Percentiles rank a stretch among this genome's conserved stretches.
These are phyloP conservation scores for Sebastes matsubarae DNA, from an alignment of 2,797 vertebrate genomes.

Conservation along the genomic window DNA sequence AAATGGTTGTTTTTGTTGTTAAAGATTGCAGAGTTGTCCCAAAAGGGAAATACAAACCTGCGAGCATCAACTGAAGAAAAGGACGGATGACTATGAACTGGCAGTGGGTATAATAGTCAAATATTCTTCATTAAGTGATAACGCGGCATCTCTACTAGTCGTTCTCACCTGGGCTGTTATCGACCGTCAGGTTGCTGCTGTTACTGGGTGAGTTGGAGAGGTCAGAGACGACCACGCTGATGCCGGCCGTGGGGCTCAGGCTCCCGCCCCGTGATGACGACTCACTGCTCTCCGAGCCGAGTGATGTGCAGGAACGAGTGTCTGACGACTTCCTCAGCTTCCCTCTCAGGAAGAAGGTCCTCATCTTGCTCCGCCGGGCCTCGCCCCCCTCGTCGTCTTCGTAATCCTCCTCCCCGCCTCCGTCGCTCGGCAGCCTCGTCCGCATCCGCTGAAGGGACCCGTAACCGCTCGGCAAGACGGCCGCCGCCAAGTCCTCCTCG, in stretches of 20 bases:
- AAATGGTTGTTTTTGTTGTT: neutral
- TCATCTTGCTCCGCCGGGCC: conserved; percentile 89
- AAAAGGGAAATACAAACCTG: neutral
- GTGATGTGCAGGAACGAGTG: conserved; percentile 92
- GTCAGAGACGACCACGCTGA: conserved; percentile 85
- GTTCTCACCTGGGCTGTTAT: conserved; percentile 89
- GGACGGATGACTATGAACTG: neutral
- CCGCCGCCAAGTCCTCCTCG: conserved; percentile 89
- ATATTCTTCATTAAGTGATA: neutral
- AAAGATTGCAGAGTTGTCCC: neutral
- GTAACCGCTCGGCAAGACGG: conserved; percentile 85
- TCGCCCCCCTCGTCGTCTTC: conserved; percentile 87
- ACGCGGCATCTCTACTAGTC: neutral
- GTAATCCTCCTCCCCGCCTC: conserved; percentile 88
- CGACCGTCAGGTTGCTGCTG: conserved; percentile 91
- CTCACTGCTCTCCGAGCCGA: conserved; percentile 95
- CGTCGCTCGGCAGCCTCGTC: conserved; percentile 76
- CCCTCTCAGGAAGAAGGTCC: conserved; percentile 90
- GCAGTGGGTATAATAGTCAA: neutral
- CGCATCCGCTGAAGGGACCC: conserved; percentile 77
- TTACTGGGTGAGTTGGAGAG: conserved; percentile 84
- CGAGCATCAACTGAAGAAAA: neutral
- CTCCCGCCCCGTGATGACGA: conserved; percentile 92
- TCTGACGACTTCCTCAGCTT: conserved; percentile 92
- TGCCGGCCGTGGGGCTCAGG: conserved; percentile 86